phyloP scores from a whole-genome alignment of 2,113 vertebrate genomes.

The Nothobranchius kuhntae region DNA sequence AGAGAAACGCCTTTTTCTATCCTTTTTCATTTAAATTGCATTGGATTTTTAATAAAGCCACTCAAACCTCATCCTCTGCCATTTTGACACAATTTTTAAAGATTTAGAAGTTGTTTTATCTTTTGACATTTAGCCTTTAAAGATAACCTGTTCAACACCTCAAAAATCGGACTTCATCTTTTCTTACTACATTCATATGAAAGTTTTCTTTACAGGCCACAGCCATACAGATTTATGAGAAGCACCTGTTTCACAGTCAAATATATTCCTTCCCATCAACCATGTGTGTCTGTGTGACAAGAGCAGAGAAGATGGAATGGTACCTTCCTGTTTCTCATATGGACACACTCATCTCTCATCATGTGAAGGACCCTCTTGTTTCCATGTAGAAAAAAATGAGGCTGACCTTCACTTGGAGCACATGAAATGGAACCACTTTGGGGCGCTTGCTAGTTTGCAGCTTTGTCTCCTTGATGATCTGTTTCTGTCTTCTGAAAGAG shows the following conservation, averaged over 20 bases:
- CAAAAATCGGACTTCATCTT: no score
- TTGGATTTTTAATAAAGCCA: not conserved
- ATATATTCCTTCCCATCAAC: conserved; percentile 43
- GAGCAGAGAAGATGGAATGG: conserved; percentile 23
- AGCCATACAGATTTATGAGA: conserved; percentile 25
- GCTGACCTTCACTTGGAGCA: conserved; percentile 47
- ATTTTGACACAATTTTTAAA: no score
- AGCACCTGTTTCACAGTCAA: conserved; percentile 51
- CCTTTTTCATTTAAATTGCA: not conserved
- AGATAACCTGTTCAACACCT: no score
- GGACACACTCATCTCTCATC: conserved; percentile 27
- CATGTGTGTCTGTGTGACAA: conserved; percentile 2
- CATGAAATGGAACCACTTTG: conserved; percentile 25
- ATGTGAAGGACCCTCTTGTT: conserved; percentile 53
- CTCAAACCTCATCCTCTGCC: not conserved
- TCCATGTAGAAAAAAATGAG: conserved; percentile 49
- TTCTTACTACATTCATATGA: no score
- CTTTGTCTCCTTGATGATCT: conserved; percentile 25
- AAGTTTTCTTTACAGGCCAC: no score
- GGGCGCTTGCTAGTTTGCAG: not conserved
- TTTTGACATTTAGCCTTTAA: no score
- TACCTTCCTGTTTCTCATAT: conserved; percentile 46
- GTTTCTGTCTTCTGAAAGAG: conserved; percentile 27
- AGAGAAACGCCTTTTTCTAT: not conserved
- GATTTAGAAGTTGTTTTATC: no score